Evolutionary conservation across 2,797 vertebrate genomes (phyloP).

Genomic region (Kryptopterus vitreolus): DNA sequence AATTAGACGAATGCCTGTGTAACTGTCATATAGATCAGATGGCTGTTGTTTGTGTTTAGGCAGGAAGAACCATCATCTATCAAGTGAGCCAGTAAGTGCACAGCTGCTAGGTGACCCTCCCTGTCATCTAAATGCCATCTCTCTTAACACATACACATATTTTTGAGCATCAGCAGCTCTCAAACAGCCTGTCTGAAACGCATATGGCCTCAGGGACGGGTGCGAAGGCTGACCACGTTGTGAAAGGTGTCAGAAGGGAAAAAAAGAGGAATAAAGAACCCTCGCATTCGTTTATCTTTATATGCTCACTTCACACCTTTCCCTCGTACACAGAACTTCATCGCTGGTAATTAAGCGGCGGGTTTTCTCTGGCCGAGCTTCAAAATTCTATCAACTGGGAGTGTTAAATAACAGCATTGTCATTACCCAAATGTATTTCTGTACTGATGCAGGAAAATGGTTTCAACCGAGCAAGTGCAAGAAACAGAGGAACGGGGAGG

Average conservation of each 20-base stretch:
- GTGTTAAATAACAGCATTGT: conserved; percentile 18
- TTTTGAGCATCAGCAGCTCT: conserved; percentile 24
- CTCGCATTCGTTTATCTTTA: conserved; percentile 43
- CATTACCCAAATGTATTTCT: neutral
- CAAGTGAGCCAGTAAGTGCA: conserved; percentile 34
- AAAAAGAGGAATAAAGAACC: conserved; percentile 20
- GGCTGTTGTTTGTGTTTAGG: conserved; percentile 47
- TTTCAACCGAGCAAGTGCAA: neutral
- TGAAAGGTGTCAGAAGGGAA: neutral
- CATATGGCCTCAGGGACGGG: conserved; percentile 42
- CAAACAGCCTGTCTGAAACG: conserved; percentile 31
- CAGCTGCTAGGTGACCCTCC: conserved; percentile 53
- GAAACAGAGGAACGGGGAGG: neutral
- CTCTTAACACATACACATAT: conserved; percentile 37
- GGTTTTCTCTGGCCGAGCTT: conserved; percentile 3
- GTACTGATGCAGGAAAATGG: conserved; percentile 2
- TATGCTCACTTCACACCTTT: conserved; percentile 24
- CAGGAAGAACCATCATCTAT: conserved; percentile 47
- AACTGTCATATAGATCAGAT: neutral
- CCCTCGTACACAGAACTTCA: conserved; percentile 15
- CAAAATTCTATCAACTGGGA: neutral
- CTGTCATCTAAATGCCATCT: conserved; percentile 55
- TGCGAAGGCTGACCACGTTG: conserved; percentile 44
- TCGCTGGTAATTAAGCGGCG: conserved; percentile 21
- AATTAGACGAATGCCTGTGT: conserved; percentile 5